Percentiles rank a stretch among this genome's conserved stretches.
Evolutionary conservation across 2,888 invertebrate genomes (phyloP).

Genomic region (Drosophila austrosaltans): DNA sequence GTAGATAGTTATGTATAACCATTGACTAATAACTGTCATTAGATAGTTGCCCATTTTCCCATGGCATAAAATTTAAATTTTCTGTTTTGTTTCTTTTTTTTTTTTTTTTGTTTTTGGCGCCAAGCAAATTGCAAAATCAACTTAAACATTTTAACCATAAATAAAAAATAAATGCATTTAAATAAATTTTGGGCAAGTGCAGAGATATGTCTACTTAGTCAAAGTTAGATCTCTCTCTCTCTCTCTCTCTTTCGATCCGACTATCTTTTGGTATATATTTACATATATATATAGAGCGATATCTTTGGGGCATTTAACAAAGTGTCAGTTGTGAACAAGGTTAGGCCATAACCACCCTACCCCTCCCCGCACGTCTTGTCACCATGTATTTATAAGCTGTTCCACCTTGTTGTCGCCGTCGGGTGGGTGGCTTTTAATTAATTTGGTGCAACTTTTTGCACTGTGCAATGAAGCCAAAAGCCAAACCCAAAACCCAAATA

Average conservation of each 20-base stretch:
- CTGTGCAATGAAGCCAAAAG: slow-evolving; percentile 36
- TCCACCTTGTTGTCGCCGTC: slow-evolving; percentile 60
- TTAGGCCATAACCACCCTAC: slow-evolving; percentile 49
- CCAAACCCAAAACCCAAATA: slow-evolving; percentile 38
- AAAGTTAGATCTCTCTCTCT: slow-evolving; percentile 26
- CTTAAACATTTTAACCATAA: slow-evolving; percentile 30
- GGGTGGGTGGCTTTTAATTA: slow-evolving; percentile 77
- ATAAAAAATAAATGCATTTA: slow-evolving; percentile 48
- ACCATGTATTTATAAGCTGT: slow-evolving; percentile 50
- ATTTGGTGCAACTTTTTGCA: slow-evolving; percentile 75
- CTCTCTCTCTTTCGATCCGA: background rate
- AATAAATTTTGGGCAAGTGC: slow-evolving; percentile 53
- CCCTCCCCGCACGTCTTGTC: background rate
- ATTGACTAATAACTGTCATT: slow-evolving; percentile 74
- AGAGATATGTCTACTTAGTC: slow-evolving; percentile 35
- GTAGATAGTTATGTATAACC: slow-evolving; percentile 27
- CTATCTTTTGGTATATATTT: background rate
- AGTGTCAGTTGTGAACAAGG: slow-evolving; percentile 72
- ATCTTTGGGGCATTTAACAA: slow-evolving; percentile 59
- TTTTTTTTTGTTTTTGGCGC: slow-evolving; percentile 52
- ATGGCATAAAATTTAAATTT: slow-evolving; percentile 33
- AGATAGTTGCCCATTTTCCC: background rate
- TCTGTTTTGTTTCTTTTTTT: slow-evolving; percentile 54
- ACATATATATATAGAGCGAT: slow-evolving; percentile 16
- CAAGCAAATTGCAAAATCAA: slow-evolving; percentile 38